These are phyloP conservation scores for Erebia aethiops DNA, from an alignment of 2,888 invertebrate genomes.

Conservation along the genomic window DNA sequence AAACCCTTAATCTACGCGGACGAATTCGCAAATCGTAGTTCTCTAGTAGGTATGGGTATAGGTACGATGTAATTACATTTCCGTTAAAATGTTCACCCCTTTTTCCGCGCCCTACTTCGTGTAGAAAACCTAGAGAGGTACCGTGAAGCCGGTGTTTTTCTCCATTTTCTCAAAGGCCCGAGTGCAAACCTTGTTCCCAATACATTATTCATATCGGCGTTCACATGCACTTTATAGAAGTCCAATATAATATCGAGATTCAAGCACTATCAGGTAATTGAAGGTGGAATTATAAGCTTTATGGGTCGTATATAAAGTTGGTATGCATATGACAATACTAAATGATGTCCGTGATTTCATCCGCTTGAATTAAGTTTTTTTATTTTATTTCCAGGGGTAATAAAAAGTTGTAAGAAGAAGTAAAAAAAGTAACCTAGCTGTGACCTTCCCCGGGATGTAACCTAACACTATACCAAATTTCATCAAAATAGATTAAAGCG, in stretches of 20 bases:
- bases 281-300: neutral
- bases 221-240: constrained; percentile 26
- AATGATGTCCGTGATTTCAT: too few relatives aligned
- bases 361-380: too few relatives aligned
- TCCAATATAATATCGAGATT: constrained; percentile 16
- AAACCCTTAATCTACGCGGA: too few relatives aligned
- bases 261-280: neutral
- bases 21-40: too few relatives aligned
- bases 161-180: constrained; percentile 15
- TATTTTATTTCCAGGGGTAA: too few relatives aligned
- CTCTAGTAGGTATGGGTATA: too few relatives aligned
- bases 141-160: constrained; percentile 11
- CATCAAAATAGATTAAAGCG: too few relatives aligned
- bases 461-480: too few relatives aligned
- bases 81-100: constrained; percentile 5
- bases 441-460: too few relatives aligned
- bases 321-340: too few relatives aligned
- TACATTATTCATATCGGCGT: constrained; percentile 30
- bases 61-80: neutral
- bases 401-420: too few relatives aligned
- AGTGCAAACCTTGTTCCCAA: constrained; percentile 23
- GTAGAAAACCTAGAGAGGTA: constrained; percentile 3
- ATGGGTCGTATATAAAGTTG: neutral
- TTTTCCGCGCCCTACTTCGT: constrained; percentile 5
- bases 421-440: too few relatives aligned